Evolutionary conservation across 2,888 invertebrate species (phyloP).

Genomic region (Trilocha varians): DNA sequence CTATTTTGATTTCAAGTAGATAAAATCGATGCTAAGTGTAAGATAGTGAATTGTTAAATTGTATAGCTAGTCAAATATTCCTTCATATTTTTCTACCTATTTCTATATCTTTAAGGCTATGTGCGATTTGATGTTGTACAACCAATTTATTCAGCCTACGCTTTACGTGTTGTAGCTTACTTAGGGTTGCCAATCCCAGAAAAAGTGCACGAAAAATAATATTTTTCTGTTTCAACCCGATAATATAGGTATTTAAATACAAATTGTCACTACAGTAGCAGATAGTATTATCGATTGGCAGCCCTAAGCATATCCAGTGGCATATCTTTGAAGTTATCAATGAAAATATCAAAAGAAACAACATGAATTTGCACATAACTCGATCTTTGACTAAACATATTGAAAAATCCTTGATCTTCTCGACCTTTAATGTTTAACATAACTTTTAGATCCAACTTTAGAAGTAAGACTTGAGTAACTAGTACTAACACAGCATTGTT

Average conservation of each 20-base stretch:
- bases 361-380: not conserved
- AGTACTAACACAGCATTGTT: constrained; percentile 38
- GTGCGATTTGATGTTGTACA: constrained; percentile 36
- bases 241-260: no score
- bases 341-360: not conserved
- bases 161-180: not conserved
- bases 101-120: constrained; percentile 30
- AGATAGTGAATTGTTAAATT: constrained; percentile 27
- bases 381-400: not conserved
- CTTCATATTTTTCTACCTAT: constrained; percentile 61
- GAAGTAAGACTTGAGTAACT: constrained; percentile 34
- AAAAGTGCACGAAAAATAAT: no score
- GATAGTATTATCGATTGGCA: no score
- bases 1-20: constrained; percentile 4
- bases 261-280: no score
- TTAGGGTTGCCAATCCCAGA: no score
- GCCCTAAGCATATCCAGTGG: not conserved
- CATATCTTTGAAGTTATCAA: not conserved
- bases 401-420: not conserved
- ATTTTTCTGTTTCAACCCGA: no score
- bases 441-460: constrained; percentile 36
- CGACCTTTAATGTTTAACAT: not conserved
- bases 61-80: constrained; percentile 51
- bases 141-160: not conserved
- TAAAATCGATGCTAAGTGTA: constrained; percentile 23